Conservation (phyloP, 1,140 invertebrate genomes). For the Colletes latitarsis region DNA sequence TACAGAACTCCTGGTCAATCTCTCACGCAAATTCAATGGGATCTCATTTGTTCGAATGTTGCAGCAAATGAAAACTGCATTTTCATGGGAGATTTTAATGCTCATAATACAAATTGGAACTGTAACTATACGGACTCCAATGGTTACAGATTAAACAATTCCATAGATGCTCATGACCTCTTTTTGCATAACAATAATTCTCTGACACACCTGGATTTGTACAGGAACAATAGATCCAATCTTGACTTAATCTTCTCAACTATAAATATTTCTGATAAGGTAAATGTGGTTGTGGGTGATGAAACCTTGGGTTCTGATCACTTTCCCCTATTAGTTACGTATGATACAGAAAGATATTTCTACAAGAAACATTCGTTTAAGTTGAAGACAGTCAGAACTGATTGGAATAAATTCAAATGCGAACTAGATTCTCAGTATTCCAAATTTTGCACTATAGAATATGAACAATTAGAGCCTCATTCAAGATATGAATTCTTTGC, state of each 20-base stretch:
- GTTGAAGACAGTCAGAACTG: no score
- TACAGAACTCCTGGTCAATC: slow-evolving; percentile 27
- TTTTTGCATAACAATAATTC: background rate
- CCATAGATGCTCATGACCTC: background rate
- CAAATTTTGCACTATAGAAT: background rate
- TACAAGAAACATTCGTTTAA: background rate
- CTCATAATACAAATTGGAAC: slow-evolving; percentile 28
- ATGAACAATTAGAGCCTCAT: background rate
- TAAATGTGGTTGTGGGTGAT: background rate
- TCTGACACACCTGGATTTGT: slow-evolving; percentile 7
- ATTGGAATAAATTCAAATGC: no score
- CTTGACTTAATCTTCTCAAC: slow-evolving; percentile 15
- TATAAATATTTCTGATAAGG: background rate
- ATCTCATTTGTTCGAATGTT: slow-evolving; percentile 14
- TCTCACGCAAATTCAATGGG: slow-evolving; percentile 1
- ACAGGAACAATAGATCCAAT: slow-evolving; percentile 15
- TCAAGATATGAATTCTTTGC: background rate
- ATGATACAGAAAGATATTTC: background rate
- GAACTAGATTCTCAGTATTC: no score
- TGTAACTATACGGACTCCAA: background rate
- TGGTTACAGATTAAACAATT: background rate
- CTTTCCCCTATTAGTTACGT: background rate
- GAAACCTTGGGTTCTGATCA: slow-evolving; percentile 13
- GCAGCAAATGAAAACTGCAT: background rate
- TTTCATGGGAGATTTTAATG: slow-evolving; percentile 45